phyloP scores from a whole-genome alignment of 2,113 vertebrate genomes.

The Prionailurus viverrinus region DNA sequence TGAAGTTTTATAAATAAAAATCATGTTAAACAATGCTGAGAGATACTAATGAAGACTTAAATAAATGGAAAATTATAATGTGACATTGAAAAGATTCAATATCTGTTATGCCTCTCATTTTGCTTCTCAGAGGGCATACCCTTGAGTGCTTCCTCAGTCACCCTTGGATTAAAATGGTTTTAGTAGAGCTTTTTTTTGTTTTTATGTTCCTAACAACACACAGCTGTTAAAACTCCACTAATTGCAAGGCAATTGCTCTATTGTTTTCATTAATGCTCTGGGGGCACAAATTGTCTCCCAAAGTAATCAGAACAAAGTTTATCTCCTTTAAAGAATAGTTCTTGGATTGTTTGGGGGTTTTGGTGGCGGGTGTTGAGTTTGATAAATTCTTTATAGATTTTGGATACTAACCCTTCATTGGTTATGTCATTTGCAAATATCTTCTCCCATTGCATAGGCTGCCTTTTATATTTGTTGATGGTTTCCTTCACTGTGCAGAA shows the following conservation, averaged over 20 bases:
- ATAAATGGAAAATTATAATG: background rate
- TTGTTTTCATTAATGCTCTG: background rate
- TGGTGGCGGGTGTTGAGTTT: too few relatives aligned
- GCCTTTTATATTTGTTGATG: too few relatives aligned
- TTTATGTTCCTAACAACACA: background rate
- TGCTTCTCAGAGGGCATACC: background rate
- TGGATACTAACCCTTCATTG: too few relatives aligned
- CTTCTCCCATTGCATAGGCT: too few relatives aligned
- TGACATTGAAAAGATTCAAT: background rate
- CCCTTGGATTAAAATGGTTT: background rate
- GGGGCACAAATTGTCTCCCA: background rate
- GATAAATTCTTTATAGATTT: too few relatives aligned
- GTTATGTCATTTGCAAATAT: too few relatives aligned
- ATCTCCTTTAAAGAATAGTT: background rate
- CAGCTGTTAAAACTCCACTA: background rate
- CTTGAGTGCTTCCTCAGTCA: background rate
- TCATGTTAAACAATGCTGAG: background rate
- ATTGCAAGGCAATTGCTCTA: background rate
- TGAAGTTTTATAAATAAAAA: background rate
- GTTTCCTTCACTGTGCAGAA: too few relatives aligned
- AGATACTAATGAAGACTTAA: background rate
- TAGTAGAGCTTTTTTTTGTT: background rate
- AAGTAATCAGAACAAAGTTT: background rate
- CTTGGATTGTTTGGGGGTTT: background rate
- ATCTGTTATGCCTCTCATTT: background rate